Base-by-base conservation (phyloP, 2,113 vertebrate genomes). In the Panthera leo region DNA sequence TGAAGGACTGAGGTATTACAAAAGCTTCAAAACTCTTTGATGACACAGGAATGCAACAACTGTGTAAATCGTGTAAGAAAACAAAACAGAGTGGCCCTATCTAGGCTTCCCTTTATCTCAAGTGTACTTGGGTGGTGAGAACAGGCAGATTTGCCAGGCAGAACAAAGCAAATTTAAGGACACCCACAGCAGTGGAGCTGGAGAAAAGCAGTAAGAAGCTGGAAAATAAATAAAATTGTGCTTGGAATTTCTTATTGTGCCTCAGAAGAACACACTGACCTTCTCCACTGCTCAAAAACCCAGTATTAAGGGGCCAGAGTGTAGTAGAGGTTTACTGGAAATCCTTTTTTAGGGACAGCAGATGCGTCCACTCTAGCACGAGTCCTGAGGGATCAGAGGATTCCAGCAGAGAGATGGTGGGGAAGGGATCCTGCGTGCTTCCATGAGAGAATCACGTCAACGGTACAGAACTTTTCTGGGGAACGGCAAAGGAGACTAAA, bases 361-460 rank as follows among this genome's bases (percentile, higher is more conserved):
- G 34, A 3, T 5, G n/a, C 21, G 15, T 34, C 45, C 3, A 7
- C 23, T 80, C 34, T 45, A 45, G 5, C 21, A 18, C 2, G 8
- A 68, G 34, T n/a, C 67, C 48, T 21, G 65, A 68, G 45, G 75
- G n/a, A 13, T 39, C 67, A 83, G 55, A 61, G 23, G 58, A 42
- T 42, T 16, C 61, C 29, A 29, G 36, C 31, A 15, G 7, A 87
- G n/a, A 27, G 79, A 12, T 1, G 21, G 16, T 16, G 23, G 11
- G 48, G 55, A 36, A 73, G 14, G 34, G 58, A 39, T 10, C 5
- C 1, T 39, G 5, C 14, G 0, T 7, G 4, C 13, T 13, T 3
- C 11, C 11, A 16, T 1, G 5, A 51, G 4, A 1, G 3, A n/a
- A 19, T 14, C 2, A 0, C 5, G 2, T 4, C 19, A n/a, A 23